A percentile compares a stretch with the other conserved stretches of the same genome.
These are phyloP conservation scores for Garra rufa DNA, from an alignment of 2,113 vertebrate species.

Conservation along the genomic window DNA sequence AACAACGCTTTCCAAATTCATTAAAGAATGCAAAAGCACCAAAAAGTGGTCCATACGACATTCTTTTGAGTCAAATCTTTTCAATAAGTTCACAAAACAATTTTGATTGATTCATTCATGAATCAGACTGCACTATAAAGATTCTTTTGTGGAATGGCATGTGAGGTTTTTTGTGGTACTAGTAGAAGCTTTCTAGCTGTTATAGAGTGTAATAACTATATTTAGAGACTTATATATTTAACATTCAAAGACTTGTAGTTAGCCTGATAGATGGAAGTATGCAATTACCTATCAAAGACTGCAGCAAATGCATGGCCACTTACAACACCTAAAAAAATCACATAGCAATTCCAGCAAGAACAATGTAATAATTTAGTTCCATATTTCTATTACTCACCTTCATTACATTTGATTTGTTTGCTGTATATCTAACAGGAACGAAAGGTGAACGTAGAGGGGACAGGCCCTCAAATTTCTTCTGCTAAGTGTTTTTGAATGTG, in stretches of 20 bases:
- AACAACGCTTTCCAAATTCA: neutral
- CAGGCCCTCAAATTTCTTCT: slow-evolving; percentile 17
- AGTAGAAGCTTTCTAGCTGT: neutral
- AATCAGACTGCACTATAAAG: neutral
- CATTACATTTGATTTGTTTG: neutral
- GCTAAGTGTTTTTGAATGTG: slow-evolving; percentile 55
- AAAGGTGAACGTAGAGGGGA: neutral
- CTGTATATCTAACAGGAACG: slow-evolving; percentile 44
- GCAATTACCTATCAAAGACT: neutral
- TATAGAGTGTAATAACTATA: neutral
- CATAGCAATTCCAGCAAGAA: neutral
- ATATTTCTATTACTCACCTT: neutral
- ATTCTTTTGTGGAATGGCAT: neutral
- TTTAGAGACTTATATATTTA: neutral
- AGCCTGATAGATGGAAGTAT: neutral
- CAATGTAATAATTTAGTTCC: neutral
- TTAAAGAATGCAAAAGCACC: too few species aligned
- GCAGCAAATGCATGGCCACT: neutral
- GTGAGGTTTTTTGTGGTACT: neutral
- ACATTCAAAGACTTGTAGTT: neutral
- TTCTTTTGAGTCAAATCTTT: neutral
- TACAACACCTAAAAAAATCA: neutral
- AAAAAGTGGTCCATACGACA: neutral
- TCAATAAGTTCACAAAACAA: neutral
- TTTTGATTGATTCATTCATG: neutral